Conservation (phyloP, 2,888 invertebrate species). For the Pammene aurita region DNA sequence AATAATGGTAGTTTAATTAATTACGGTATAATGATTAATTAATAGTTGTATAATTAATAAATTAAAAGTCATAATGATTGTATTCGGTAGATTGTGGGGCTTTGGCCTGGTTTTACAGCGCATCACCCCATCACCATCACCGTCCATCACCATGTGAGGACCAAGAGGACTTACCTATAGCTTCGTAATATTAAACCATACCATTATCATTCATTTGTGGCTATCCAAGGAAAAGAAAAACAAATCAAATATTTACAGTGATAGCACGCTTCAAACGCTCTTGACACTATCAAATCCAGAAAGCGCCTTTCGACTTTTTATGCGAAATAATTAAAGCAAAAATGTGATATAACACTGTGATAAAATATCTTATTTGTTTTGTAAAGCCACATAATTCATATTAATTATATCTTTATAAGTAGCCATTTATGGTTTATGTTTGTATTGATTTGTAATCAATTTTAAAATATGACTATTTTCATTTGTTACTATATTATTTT, state of each 20-base stretch:
- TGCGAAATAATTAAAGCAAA: too few relatives aligned
- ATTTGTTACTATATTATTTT: neutral
- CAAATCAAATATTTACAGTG: neutral
- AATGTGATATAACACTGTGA: too few relatives aligned
- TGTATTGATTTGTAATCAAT: neutral
- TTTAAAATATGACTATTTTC: neutral
- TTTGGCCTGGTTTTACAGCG: conserved; percentile 44
- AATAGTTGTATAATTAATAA: neutral
- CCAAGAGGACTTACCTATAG: conserved; percentile 39
- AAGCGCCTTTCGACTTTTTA: too few relatives aligned
- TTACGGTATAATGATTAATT: neutral
- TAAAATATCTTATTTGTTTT: neutral
- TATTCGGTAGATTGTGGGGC: conserved; percentile 44
- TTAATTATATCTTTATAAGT: neutral
- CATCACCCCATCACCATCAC: conserved; percentile 35
- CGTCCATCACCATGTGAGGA: conserved; percentile 30
- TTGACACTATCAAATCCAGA: too few relatives aligned
- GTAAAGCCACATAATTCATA: conserved; percentile 10
- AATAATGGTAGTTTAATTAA: neutral
- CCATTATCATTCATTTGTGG: conserved; percentile 16
- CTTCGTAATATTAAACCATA: conserved; percentile 30
- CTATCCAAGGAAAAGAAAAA: conserved; percentile 3
- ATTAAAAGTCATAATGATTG: conserved; percentile 23
- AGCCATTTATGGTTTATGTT: neutral
- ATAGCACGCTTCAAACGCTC: too few relatives aligned